Evolutionary conservation across 2,797 vertebrate genomes (phyloP), one percentile per base, ranked within the genome.

Genomic region (Manis crassicaudata): DNA sequence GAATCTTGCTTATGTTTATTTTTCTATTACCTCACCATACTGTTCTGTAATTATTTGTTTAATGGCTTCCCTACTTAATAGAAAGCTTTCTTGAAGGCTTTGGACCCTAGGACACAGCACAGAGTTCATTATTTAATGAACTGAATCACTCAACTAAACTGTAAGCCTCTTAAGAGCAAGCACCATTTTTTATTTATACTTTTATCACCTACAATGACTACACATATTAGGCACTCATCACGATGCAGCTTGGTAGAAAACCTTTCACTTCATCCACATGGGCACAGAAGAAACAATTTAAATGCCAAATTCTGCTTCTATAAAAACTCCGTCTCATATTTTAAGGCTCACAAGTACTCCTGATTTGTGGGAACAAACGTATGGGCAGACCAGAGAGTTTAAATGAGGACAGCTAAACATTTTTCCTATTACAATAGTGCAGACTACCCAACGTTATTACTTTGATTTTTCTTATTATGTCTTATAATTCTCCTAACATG

Each of bases 231-330:
- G 58, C 68, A 95, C 79, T 60, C 35, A 90, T 62, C 40, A 63
- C 2, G 60, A 89, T 86, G 82, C 40, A 93, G 46, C 21, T 89
- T 83, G 58, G 73, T 5, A 92, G 88, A 90, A 88, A 88, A 62
- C 4, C 43, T 87, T 92, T 95, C 75, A 88, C 52, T 95, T 95
- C 72, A 87, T 37, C 37, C 32, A 82, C 40, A 89, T 6, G 50
- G 67, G 52, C 76, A 96, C 0, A 95, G 63, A 56, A 96, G 90
- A 95, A 96, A 58, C 68, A 93, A 92, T 32, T 94, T 92, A 93
- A 94, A 92, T 77, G 50, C 14, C 80, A 87, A 46, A 90, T n/a
- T 89, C 9, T 92, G 54, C 25, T 87, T 91, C 72, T 76, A 87
- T 54, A 46, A 89, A 85, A 94, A 95, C 43, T 87, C 27, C 77